Base-by-base conservation (phyloP, 2,113 vertebrate species). In the Tragelaphus scriptus region DNA sequence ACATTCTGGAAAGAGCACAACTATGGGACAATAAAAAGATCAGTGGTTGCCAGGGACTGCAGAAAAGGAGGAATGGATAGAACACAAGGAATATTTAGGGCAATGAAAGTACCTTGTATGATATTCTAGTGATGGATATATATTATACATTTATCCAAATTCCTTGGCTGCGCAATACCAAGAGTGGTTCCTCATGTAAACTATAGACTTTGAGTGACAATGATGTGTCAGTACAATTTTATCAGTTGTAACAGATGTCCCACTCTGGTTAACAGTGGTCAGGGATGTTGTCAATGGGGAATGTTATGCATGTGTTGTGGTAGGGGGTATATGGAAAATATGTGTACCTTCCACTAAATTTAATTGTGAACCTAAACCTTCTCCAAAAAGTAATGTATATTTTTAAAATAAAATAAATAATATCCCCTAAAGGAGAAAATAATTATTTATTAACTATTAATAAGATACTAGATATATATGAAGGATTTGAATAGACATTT, bases 361-460 rank as follows among this genome's bases (percentile, higher is more conserved):
- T 90, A 77, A 7, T 21, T 53, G 26, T 61, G 65, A 95, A 85
- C 5, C 49, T 90, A 77, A 44, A 84, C 49, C 61, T 82, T 12
- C 51, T 71, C 23, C 23, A 23, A 59, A 77, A 84, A 89, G 32
- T 58, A 32, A 53, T n/a, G 19, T 32, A 14, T 53, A 85, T 77
- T 80, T 80, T 85, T 23, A n/a, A 44, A 16, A 47, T 44, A 86
- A 65, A 44, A 61, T 79, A 32, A 11, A 26, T 19, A 85, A 63
- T 26, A 90, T 44, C 1, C 10, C 16, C 7, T 56, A 23, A 88
- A 85, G 3, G 14, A 85, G 47, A 7, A 88, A 58, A 97, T 97
- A 94, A 61, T 95, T 98, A 88, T 97, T 97, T 98, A 97, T 98
- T 97, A 98, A 98, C 82, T 56, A 93, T 97, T 94, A 94, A 98